phyloP scores from a whole-genome alignment of 2,797 vertebrate genomes.

The Cacajao melanocephalus region DNA sequence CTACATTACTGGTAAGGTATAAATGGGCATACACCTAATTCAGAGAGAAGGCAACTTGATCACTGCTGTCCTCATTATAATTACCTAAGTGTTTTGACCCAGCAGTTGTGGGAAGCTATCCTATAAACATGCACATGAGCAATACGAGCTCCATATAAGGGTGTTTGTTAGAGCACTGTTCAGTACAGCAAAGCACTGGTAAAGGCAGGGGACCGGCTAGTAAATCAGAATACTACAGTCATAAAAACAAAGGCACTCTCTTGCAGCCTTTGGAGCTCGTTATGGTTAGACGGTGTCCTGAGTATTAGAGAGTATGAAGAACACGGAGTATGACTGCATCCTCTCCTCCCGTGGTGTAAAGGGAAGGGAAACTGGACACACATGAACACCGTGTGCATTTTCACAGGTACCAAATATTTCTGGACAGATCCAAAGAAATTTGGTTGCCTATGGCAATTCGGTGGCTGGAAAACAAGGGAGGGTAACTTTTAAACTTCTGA shows the following conservation, averaged over 20 bases:
- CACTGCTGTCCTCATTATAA: rapidly evolving
- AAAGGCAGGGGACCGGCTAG: background rate
- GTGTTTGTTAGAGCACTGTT: rapidly evolving
- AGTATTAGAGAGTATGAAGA: background rate
- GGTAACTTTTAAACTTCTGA: no score
- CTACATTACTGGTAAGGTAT: rapidly evolving
- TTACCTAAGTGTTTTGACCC: rapidly evolving
- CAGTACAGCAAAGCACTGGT: rapidly evolving
- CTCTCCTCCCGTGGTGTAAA: no score
- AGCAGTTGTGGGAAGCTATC: no score
- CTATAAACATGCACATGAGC: rapidly evolving
- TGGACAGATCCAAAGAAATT: background rate
- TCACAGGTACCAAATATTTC: background rate
- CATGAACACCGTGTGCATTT: background rate
- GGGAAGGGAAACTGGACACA: background rate
- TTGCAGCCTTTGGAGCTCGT: background rate
- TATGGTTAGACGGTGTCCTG: background rate
- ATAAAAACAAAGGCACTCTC: rapidly evolving
- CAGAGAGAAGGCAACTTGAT: rapidly evolving
- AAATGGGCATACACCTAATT: rapidly evolving
- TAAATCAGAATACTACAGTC: no score
- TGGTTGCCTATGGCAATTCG: background rate
- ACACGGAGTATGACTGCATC: background rate
- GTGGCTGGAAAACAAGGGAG: background rate
- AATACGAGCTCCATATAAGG: rapidly evolving